phyloP scores from a whole-genome alignment of 2,888 invertebrate species.

The Bombyx huttoni region DNA sequence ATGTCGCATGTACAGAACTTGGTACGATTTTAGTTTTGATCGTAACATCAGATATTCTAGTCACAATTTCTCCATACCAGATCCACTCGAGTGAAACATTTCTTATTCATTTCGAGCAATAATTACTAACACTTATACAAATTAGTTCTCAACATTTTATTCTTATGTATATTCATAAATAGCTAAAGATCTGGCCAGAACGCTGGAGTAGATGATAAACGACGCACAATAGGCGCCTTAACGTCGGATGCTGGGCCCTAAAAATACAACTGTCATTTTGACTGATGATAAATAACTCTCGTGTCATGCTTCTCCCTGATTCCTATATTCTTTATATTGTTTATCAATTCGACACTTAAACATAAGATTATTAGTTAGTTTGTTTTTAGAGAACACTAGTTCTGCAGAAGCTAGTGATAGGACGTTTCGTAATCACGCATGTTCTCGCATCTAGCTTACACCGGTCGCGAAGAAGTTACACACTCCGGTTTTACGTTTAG shows the following conservation, averaged over 20 bases:
- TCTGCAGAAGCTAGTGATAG: too few relatives aligned
- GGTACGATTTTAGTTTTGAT: neutral
- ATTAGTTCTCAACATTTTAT: constrained; percentile 5
- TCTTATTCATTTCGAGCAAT: neutral
- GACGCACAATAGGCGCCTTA: constrained; percentile 52
- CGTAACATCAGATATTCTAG: too few relatives aligned
- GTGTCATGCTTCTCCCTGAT: constrained; percentile 60
- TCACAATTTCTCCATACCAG: too few relatives aligned
- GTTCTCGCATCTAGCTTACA: too few relatives aligned
- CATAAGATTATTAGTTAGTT: too few relatives aligned
- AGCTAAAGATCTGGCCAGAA: constrained; percentile 43
- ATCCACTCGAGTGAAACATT: too few relatives aligned
- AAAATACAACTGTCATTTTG: constrained; percentile 71
- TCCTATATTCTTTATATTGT: constrained; percentile 38
- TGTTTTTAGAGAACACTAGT: too few relatives aligned
- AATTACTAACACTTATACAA: neutral
- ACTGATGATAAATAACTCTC: constrained; percentile 63
- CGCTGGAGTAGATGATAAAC: constrained; percentile 60
- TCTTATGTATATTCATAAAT: constrained; percentile 41
- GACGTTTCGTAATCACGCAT: too few relatives aligned
- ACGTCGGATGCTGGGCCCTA: constrained; percentile 61
- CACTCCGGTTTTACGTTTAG: too few relatives aligned
- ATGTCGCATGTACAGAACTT: neutral
- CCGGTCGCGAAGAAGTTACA: too few relatives aligned
- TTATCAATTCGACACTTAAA: too few relatives aligned